These are phyloP conservation scores for Agrotis clavis DNA, from an alignment of 2,888 invertebrate genomes.

Conservation along the genomic window DNA sequence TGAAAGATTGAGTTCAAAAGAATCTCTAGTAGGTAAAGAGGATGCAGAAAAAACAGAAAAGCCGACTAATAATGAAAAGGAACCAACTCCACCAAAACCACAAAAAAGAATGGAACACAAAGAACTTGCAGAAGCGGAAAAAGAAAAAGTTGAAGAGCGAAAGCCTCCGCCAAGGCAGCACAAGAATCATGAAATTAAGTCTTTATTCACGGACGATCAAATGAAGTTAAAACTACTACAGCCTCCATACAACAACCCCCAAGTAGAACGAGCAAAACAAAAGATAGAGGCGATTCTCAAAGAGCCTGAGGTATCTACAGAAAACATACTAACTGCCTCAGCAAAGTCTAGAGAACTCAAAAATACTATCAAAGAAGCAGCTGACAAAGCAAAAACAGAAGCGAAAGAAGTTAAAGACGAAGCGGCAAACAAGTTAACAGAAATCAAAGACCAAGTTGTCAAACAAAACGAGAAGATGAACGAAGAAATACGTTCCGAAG, in stretches of 20 bases:
- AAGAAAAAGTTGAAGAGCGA: constrained; percentile 76
- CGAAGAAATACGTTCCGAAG: constrained; percentile 83
- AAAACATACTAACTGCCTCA: constrained; percentile 82
- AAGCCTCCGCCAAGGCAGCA: constrained; percentile 72
- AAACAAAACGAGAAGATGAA: constrained; percentile 78
- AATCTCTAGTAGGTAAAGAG: constrained; percentile 85
- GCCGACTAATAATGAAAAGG: constrained; percentile 52
- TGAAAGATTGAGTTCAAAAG: constrained; percentile 86
- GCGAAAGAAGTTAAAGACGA: constrained; percentile 77
- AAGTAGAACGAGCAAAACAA: constrained; percentile 87
- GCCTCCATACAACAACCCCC: constrained; percentile 88
- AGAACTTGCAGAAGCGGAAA: constrained; percentile 49
- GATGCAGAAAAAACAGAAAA: constrained; percentile 48
- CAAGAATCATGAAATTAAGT: constrained; percentile 66
- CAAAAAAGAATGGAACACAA: constrained; percentile 57
- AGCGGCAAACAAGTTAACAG: constrained; percentile 72
- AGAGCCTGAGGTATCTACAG: constrained; percentile 87
- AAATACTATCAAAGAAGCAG: constrained; percentile 73
- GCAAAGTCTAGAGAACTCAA: constrained; percentile 77
- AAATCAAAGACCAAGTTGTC: constrained; percentile 77
- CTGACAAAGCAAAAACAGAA: constrained; percentile 78
- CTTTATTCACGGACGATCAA: constrained; percentile 80
- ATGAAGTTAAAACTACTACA: constrained; percentile 84
- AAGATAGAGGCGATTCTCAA: constrained; percentile 88
- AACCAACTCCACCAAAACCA: constrained; percentile 63